phyloP scores from a whole-genome alignment of 1,140 invertebrate species.

The Eciton burchellii region DNA sequence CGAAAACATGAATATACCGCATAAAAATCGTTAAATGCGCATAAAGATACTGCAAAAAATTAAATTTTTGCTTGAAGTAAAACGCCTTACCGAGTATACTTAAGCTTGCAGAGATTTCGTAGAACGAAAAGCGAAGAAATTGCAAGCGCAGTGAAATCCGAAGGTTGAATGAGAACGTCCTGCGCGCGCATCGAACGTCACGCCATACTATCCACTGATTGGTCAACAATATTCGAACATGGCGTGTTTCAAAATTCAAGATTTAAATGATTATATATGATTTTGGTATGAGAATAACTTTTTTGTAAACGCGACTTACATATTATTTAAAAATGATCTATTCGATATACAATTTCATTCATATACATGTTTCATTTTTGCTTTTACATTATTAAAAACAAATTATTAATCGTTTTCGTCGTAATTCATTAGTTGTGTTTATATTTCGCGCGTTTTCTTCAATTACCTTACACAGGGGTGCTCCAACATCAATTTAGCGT shows the following conservation, averaged over 20 bases:
- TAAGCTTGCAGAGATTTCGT: conserved; percentile 15
- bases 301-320: too few species aligned
- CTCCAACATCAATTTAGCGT: background rate
- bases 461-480: background rate
- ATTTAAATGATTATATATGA: background rate
- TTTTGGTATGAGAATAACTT: background rate
- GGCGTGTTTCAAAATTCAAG: background rate
- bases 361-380: too few species aligned
- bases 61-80: background rate
- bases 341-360: background rate
- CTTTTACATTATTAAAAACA: background rate
- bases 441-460: conserved; percentile 13
- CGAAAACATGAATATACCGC: background rate
- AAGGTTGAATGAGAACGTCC: conserved; percentile 53
- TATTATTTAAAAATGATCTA: background rate
- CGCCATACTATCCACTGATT: conserved; percentile 29
- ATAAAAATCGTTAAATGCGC: too few species aligned
- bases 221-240: conserved; percentile 22
- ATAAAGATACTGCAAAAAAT: background rate
- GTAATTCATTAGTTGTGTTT: background rate
- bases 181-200: conserved; percentile 67
- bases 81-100: conserved; percentile 54
- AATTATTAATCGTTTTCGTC: background rate
- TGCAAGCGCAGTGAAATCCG: conserved; percentile 32
- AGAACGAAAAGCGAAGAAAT: conserved; percentile 55